These are phyloP conservation scores for Gymnorhina tibicen DNA, from an alignment of 2,113 vertebrate genomes.

Conservation along the genomic window DNA sequence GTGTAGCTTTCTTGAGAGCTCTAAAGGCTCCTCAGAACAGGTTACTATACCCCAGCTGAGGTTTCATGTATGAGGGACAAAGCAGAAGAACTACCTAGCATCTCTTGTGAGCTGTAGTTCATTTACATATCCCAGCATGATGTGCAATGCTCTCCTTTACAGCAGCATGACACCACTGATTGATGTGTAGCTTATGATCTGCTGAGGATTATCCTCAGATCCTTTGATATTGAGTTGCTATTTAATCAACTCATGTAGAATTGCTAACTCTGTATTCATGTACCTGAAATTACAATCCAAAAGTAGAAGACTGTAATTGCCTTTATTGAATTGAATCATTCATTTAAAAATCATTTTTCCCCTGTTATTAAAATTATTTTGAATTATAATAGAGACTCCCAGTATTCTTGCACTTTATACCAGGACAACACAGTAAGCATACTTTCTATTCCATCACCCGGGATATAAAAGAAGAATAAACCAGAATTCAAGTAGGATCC, in stretches of 20 bases:
- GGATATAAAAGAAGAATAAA: not conserved
- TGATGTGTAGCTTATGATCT: not conserved
- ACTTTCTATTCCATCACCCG: not conserved
- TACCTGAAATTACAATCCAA: not conserved
- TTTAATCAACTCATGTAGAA: not conserved
- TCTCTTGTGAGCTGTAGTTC: not conserved
- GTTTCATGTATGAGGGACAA: not conserved
- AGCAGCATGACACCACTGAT: not conserved
- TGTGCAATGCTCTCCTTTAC: not conserved
- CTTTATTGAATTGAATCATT: not conserved
- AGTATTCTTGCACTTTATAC: not conserved
- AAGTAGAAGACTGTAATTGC: not conserved
- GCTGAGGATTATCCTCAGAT: not conserved
- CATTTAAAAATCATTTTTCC: not conserved
- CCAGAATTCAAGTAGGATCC: not conserved
- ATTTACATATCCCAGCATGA: not conserved
- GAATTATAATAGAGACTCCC: not conserved
- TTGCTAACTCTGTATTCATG: not conserved
- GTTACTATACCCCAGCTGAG: not conserved
- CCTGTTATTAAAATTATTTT: not conserved
- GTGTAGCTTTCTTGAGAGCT: not conserved
- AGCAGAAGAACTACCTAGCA: not conserved
- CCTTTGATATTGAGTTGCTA: not conserved
- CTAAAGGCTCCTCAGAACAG: not conserved
- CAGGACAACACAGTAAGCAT: not conserved